A percentile compares a stretch with the other conserved stretches of the same genome.
phyloP scores from a whole-genome alignment of 1,140 invertebrate genomes.

The Zaprionus lachaisei region DNA sequence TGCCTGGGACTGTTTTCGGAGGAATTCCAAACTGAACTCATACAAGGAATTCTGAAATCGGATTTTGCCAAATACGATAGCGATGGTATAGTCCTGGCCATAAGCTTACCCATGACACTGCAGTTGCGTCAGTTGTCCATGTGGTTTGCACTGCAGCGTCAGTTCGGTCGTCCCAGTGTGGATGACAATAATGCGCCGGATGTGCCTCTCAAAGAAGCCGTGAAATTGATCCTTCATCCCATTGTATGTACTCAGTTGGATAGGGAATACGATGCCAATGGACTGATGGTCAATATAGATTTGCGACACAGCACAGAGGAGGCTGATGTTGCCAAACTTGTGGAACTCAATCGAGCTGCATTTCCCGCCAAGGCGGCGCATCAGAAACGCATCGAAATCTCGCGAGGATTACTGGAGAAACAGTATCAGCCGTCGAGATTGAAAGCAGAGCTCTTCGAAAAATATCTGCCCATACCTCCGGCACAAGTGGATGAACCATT shows the following conservation, averaged over 20 bases:
- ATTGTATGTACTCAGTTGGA: conserved; percentile 62
- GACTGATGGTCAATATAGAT: conserved; percentile 75
- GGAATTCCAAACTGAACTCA: conserved; percentile 82
- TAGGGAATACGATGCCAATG: conserved; percentile 74
- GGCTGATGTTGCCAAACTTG: conserved; percentile 59
- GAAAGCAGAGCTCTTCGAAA: conserved; percentile 84
- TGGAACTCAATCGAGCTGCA: conserved; percentile 48
- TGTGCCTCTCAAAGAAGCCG: conserved; percentile 79
- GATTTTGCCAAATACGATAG: conserved; percentile 84
- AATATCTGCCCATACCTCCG: conserved; percentile 85
- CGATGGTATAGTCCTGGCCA: conserved; percentile 80
- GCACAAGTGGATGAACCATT: conserved; percentile 77
- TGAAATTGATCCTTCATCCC: conserved; percentile 73
- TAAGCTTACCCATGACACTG: conserved; percentile 84
- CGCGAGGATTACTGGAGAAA: conserved; percentile 86
- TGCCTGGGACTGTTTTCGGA: conserved; percentile 89
- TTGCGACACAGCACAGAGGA: conserved; percentile 64
- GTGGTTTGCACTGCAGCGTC: conserved; percentile 81
- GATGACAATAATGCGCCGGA: conserved; percentile 61
- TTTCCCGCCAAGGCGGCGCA: conserved; percentile 56
- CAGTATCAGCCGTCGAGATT: conserved; percentile 83
- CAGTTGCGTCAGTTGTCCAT: conserved; percentile 85
- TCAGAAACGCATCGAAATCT: conserved; percentile 84
- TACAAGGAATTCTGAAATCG: conserved; percentile 84
- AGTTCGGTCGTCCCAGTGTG: conserved; percentile 67